These are phyloP conservation scores for Stichodactyla helianthus DNA, from an alignment of 64 coral and sea anemone species.

Conservation along the genomic window DNA sequence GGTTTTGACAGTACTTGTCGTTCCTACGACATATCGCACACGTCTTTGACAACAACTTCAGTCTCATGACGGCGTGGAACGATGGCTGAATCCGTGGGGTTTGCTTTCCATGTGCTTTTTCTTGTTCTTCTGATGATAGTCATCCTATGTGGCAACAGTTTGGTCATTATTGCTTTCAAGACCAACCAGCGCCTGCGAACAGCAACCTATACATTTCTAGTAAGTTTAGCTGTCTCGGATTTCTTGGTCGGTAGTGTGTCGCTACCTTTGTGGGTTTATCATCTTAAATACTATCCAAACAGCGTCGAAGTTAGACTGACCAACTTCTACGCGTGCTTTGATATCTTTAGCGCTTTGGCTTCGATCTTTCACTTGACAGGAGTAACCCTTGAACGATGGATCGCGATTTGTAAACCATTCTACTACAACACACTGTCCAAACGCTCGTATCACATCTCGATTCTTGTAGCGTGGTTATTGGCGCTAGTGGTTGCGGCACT, in stretches of 20 bases:
- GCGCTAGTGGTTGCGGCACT: conserved; percentile 27
- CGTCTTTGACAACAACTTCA: neutral
- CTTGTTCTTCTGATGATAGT: conserved; percentile 37
- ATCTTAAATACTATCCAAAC: neutral
- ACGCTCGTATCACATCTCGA: conserved; percentile 14
- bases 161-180: conserved; percentile 54
- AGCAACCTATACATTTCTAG: conserved; percentile 62
- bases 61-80: neutral
- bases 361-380: conserved; percentile 54
- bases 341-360: conserved; percentile 62
- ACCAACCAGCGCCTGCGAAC: conserved; percentile 51
- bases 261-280: conserved; percentile 56
- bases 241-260: conserved; percentile 66
- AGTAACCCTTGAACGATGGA: conserved; percentile 46
- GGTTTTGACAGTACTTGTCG: neutral
- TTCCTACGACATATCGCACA: neutral
- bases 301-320: neutral
- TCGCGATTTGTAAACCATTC: conserved; percentile 51
- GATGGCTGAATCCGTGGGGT: neutral
- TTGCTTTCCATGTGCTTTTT: neutral
- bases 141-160: conserved; percentile 48
- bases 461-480: conserved; percentile 27
- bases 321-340: conserved; percentile 32
- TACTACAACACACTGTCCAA: conserved; percentile 32
- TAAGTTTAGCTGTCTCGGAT: conserved; percentile 75